Percentiles rank a stretch among this genome's conserved stretches.
Conservation (phyloP, 1,140 invertebrate species). For the Oryctes rhinoceros region DNA sequence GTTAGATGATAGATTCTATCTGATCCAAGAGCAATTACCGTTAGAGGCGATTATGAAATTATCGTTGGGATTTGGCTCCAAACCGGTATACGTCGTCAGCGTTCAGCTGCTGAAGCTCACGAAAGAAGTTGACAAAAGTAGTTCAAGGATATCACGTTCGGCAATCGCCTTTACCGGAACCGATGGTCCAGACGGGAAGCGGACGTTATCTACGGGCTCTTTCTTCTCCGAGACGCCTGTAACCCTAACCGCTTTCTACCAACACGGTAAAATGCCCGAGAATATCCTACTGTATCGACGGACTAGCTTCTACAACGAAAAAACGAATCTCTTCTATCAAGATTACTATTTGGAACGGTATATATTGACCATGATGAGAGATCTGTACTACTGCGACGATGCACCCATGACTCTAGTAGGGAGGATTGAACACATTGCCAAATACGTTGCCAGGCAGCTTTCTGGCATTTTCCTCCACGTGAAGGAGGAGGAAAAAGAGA, state of each 20-base stretch:
- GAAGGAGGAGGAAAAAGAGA: background rate
- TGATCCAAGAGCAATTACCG: constrained; percentile 5
- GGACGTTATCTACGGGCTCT: background rate
- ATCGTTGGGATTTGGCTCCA: background rate
- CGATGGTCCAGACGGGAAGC: background rate
- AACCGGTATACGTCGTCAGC: constrained; percentile 30
- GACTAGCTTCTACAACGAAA: background rate
- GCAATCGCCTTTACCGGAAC: background rate
- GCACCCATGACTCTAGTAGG: background rate
- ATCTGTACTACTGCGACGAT: constrained; percentile 9
- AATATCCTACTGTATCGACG: background rate
- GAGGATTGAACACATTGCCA: background rate
- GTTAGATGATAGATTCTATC: constrained; percentile 4
- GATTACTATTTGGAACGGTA: constrained; percentile 30
- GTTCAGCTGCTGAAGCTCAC: background rate
- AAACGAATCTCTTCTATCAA: background rate
- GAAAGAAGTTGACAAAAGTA: background rate
- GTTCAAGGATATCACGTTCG: background rate
- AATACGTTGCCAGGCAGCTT: background rate
- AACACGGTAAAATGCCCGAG: background rate
- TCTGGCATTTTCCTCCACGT: background rate
- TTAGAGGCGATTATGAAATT: background rate
- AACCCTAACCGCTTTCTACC: background rate
- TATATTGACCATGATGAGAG: background rate
- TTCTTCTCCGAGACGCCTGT: background rate